Conservation (phyloP, 2,888 invertebrate species). For the Leucophenga montana region DNA sequence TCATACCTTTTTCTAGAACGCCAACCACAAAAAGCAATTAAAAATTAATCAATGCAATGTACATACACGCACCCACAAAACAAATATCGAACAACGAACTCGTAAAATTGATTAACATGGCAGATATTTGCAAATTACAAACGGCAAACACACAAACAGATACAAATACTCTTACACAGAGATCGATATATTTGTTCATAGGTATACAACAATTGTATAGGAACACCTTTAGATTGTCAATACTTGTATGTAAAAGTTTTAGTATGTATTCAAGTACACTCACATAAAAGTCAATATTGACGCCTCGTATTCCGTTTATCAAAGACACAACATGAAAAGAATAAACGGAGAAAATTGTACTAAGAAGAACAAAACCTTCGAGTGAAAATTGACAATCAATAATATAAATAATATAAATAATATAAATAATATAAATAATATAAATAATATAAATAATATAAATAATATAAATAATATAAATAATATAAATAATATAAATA, state of each 20-base stretch:
- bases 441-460: no score
- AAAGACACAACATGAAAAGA: slow-evolving; percentile 1
- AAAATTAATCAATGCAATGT: not conserved
- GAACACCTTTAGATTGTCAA: not conserved
- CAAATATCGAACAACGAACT: slow-evolving; percentile 21
- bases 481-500: not conserved
- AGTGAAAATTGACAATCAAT: not conserved
- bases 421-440: not conserved
- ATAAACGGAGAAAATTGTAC: not conserved
- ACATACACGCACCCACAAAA: slow-evolving; percentile 4
- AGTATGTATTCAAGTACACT: slow-evolving; percentile 13
- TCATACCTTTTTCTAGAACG: not conserved
- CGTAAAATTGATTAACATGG: slow-evolving; percentile 6
- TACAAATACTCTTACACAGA: not conserved
- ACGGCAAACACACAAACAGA: not conserved
- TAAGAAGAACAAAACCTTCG: not conserved
- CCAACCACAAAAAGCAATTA: not conserved
- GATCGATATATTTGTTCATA: not conserved
- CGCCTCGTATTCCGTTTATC: slow-evolving; percentile 1
- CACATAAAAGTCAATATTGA: slow-evolving; percentile 21
- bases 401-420: not conserved
- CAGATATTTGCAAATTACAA: slow-evolving; percentile 18
- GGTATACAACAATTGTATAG: not conserved
- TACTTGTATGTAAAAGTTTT: not conserved
- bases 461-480: not conserved